Evolutionary conservation across 2,113 vertebrate species (phyloP), one percentile per base, ranked within the genome.

Genomic region (Silurus meridionalis): DNA sequence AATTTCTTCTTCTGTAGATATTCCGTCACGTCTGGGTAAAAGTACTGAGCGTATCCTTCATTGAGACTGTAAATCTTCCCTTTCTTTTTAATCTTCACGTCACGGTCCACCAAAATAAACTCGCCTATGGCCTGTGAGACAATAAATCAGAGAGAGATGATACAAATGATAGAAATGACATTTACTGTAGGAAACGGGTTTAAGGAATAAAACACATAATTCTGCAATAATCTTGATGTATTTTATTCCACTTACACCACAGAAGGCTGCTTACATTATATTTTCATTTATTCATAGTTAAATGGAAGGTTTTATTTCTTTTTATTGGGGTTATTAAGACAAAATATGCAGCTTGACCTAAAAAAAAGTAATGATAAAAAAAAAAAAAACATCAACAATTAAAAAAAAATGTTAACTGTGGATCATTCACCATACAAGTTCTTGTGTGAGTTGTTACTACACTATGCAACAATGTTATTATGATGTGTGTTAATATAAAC

Each of bases 61-160:
- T 99, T 99, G 37, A 99, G 91, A 93, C 97, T 99, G 95, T 98
- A 99, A 92, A 99, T 99, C 81, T 95, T 98, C 17, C 98, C 98
- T 90, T 95, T 98, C 91, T 97, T 98, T 91, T 98, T 99, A 66
- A 99, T 99, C 93, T 95, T 98, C 86, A 99, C 95, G 82, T 99
- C 92, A 67, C n/a, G 95, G 37, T 99, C 96, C 64, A 98, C 97
- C 93, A 99, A 89, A 92, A 99, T 97, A 90, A 99, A 99, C 92
- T 99, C 98, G 28, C 97, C 98, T 14, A 99, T 99, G 21, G 97
- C 93, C 97, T 99, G 86, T n/a, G 28, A 80, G 61, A 21, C 7
- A 46, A 80, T 21, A 21, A 46, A 46, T 80, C 25, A 61, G 53
- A 28, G 15, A 28, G n/a, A 8, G 52, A 28, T 57, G 15, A 57